phyloP scores from a whole-genome alignment of 2,113 vertebrate species.

The Osmerus mordax region DNA sequence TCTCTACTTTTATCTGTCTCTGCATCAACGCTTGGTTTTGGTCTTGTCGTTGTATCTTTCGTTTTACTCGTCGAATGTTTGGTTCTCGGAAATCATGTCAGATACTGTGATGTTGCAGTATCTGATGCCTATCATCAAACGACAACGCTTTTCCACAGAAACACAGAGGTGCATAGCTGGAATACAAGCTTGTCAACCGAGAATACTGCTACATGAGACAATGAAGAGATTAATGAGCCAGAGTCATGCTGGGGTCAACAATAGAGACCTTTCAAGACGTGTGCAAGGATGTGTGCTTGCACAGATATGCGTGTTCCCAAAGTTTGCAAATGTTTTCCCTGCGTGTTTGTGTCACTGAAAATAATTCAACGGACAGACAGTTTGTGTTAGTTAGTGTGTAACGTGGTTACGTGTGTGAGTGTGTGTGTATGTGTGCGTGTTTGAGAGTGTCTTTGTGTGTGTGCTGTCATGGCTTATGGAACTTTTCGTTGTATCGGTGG shows the following conservation, averaged over 20 bases:
- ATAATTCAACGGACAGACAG: background rate
- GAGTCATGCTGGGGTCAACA: background rate
- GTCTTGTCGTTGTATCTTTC: too few relatives aligned
- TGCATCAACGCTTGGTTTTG: too few relatives aligned
- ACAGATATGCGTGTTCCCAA: too few relatives aligned
- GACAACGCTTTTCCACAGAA: background rate
- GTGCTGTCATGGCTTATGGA: constrained; percentile 78
- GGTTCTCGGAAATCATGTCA: background rate
- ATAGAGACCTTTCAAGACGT: background rate
- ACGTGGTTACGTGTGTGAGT: constrained; percentile 14
- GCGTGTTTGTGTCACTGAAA: background rate
- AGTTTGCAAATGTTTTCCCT: background rate
- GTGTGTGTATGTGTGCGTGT: background rate
- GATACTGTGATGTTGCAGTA: too few relatives aligned
- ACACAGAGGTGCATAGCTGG: background rate
- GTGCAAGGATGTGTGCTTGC: background rate
- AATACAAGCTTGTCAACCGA: constrained; percentile 14
- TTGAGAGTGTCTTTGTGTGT: background rate
- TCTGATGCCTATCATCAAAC: too few relatives aligned
- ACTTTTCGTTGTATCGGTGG: constrained; percentile 94
- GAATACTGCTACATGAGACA: constrained; percentile 50
- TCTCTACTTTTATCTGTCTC: too few relatives aligned
- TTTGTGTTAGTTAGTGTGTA: background rate
- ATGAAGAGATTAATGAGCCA: constrained; percentile 35
- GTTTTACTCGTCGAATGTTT: background rate